These are phyloP conservation scores for Dermolepida albohirtum DNA, from an alignment of 2,888 invertebrate genomes.

Conservation along the genomic window DNA sequence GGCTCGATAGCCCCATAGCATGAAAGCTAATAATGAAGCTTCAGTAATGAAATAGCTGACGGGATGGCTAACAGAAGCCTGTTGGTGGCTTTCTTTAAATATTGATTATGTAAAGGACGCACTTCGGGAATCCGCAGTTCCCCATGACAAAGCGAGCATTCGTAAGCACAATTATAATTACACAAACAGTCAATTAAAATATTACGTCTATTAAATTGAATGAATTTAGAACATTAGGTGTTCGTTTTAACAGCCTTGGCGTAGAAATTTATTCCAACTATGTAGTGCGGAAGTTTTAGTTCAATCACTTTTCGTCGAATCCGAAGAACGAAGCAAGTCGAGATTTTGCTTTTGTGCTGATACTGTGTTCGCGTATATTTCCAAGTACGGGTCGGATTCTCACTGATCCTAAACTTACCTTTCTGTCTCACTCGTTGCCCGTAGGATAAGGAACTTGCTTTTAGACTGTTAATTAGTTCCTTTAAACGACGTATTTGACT, in stretches of 20 bases:
- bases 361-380: slow-evolving; percentile 18
- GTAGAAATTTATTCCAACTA: slow-evolving; percentile 3
- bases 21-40: too few species aligned
- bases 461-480: slow-evolving; percentile 37
- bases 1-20: too few species aligned
- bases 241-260: slow-evolving; percentile 7
- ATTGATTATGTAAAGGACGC: too few species aligned
- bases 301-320: slow-evolving; percentile 22
- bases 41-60: too few species aligned
- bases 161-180: too few species aligned
- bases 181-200: too few species aligned
- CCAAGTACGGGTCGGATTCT: slow-evolving; percentile 11
- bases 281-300: slow-evolving; percentile 31
- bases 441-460: slow-evolving; percentile 28
- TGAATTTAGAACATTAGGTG: background rate
- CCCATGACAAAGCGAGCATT: too few species aligned
- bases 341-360: slow-evolving; percentile 28
- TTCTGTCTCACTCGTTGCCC: slow-evolving; percentile 1
- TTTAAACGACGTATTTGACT: slow-evolving; percentile 27
- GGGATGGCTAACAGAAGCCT: too few species aligned
- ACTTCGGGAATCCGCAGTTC: too few species aligned
- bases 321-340: slow-evolving; percentile 9
- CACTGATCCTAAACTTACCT: slow-evolving; percentile 20
- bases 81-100: too few species aligned
- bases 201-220: too few species aligned